A percentile compares a stretch with the other conserved stretches of the same genome.
Evolutionary conservation across 2,888 invertebrate genomes (phyloP).

Genomic region (Nomada ferruginata): DNA sequence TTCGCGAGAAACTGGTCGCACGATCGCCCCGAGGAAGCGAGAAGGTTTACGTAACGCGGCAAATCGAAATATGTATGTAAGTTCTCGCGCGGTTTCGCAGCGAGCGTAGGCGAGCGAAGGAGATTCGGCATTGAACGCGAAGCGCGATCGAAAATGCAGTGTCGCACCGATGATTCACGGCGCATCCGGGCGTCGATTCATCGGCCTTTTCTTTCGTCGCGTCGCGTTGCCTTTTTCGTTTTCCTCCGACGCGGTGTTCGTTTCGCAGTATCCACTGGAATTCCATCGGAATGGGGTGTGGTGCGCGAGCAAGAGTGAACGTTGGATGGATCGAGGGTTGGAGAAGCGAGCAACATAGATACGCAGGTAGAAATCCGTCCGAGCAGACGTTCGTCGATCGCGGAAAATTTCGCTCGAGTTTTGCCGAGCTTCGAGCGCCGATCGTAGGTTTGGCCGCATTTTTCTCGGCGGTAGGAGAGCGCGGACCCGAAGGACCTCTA

Average conservation of each 20-base stretch:
- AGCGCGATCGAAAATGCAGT: conserved; percentile 5
- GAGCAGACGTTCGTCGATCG: no score
- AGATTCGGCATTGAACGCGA: conserved; percentile 2
- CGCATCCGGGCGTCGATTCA: conserved; percentile 35
- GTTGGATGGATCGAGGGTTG: no score
- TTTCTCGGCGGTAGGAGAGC: conserved; percentile 36
- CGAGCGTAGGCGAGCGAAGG: background rate
- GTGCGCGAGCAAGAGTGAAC: no score
- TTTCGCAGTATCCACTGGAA: background rate
- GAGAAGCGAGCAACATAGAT: no score
- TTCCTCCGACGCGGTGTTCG: background rate
- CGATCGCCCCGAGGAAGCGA: conserved; percentile 16
- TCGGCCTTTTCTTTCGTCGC: background rate
- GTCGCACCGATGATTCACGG: conserved; percentile 20
- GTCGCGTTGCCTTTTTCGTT: no score
- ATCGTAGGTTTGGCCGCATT: conserved; percentile 54
- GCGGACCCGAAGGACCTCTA: background rate
- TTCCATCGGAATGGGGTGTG: no score
- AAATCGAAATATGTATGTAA: conserved; percentile 4
- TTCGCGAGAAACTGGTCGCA: conserved; percentile 44
- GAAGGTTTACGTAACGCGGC: conserved; percentile 19
- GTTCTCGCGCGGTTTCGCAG: background rate
- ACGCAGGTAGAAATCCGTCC: no score
- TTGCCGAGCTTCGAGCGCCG: conserved; percentile 35
- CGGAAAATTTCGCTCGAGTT: conserved; percentile 48